Base-by-base conservation (phyloP, 2,113 vertebrate genomes). In the Opisthocomus hoazin region DNA sequence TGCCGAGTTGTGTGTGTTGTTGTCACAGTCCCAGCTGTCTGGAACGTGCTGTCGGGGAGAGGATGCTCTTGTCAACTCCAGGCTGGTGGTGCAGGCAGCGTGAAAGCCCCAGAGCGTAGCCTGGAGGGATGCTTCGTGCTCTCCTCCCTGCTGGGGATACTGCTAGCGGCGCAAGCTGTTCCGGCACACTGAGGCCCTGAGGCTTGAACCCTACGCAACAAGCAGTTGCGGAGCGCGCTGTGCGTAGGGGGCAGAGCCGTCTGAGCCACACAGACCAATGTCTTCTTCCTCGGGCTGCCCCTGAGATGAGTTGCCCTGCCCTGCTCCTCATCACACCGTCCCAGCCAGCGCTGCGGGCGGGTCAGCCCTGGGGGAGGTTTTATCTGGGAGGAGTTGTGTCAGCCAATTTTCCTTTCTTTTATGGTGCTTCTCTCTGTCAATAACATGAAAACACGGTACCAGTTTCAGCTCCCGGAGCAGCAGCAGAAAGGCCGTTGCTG, bases 51-150 rank as follows among this genome's bases (percentile, higher is more conserved):
- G 56, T 27, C 57, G 30, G 19, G 45, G 60, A 61, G 43, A 61
- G 50, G 34, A 58, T 58, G 54, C 48, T 84, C 17, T 36, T 68
- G 41, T 30, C 43, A 61, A 14, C 32, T 7, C 71, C 39, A 24
- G 9, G 21, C 2, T 4, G 24, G 21, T 10, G 15, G 45, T 0
- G 3, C 5, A 9, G n/a, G 74, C 26, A 13, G 7, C 10, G 24
- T 7, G 36, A 32, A 34, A 61, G 73, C 54, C 61, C 61, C 63
- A 32, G 6, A 66, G 32, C 1, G 0, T 21, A 21, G 48, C 58
- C 65, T 34, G 60, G 37, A 53, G 54, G 48, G 60, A 34, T 63
- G 68, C 48, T 80, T 60, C 69, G 2, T 37, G 23, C 27, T 26
- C 29, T 53, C 18, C 85, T 79, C n/a, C 58, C n/a, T 48, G 37